These are phyloP conservation scores for Trichechus manatus DNA, from an alignment of 2,113 vertebrate species.

Conservation along the genomic window DNA sequence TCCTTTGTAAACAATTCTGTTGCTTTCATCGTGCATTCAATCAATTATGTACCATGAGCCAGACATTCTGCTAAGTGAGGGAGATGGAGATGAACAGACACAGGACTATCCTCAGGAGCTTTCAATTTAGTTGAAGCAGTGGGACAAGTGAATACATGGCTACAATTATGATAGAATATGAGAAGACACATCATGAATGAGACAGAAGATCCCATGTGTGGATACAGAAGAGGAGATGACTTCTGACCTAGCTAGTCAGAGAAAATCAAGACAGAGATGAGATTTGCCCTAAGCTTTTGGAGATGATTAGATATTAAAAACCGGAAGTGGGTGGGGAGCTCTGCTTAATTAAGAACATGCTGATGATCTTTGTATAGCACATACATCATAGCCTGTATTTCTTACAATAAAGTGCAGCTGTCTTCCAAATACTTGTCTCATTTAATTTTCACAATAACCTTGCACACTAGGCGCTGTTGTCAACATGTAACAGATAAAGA, in stretches of 20 bases:
- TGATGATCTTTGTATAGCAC: background rate
- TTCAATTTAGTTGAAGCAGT: background rate
- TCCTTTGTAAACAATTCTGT: background rate
- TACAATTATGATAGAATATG: background rate
- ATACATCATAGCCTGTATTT: background rate
- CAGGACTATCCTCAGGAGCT: background rate
- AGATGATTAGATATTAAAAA: background rate
- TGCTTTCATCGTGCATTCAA: background rate
- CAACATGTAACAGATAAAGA: background rate
- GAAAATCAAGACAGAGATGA: background rate
- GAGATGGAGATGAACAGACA: background rate
- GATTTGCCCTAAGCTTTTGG: background rate
- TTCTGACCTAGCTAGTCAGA: background rate
- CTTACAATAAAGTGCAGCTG: background rate
- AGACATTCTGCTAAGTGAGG: background rate
- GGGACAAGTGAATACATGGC: background rate
- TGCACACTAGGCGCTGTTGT: background rate
- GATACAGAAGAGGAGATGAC: background rate
- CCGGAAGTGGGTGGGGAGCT: background rate
- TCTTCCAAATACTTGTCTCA: background rate
- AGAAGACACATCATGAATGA: background rate
- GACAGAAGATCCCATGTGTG: background rate
- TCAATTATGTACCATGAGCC: background rate
- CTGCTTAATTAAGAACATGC: background rate
- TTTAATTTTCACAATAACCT: constrained; percentile 7